Evolutionary conservation across 2,113 vertebrate species (phyloP), one percentile per base, ranked within the genome.

Genomic region (Phaethornis superciliosus): DNA sequence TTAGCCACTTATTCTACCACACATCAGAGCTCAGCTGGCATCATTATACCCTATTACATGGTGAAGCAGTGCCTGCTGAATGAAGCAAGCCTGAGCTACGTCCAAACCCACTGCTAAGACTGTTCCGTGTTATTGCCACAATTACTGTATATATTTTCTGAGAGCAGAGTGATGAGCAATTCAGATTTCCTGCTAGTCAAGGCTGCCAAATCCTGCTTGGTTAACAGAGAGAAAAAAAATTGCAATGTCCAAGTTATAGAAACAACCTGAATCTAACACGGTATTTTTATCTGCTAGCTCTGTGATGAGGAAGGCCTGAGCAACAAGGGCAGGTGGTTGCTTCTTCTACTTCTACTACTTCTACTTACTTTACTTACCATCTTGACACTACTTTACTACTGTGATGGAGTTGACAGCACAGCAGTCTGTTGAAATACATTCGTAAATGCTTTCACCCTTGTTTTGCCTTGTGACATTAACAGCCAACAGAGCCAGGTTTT

Each of bases 131-230:
- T 35, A 64, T 47, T 86, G 72, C 20, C 68, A n/a, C 49, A 54
- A 37, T 60, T 37, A 63, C 37, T 33, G 19, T 30, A 51, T 74
- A 85, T 85, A 28, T 42, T 30, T 59, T 90, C 24, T n/a, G n/a
- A n/a, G n/a, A 86, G 59, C 11, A 54, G 30, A 42, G 17, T 46
- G 51, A 92, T 67, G 47, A 93, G 59, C n/a, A 69, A 85, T 69
- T 93, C 82, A 42, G 46, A 35, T 54, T 33, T 65, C 63, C 79
- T 60, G 7, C 35, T 30, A 62, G 55, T 27, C 72, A 69, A 83
- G 56, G 42, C 80, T 93, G 94, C 64, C 91, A 94, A 93, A 83
- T 83, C 40, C 76, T 70, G 32, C 55, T 55, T 19, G 6, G 46
- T 54, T 86, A 80, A 62, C 11, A 54, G 27, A 59, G 55, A 51